A percentile compares a stretch with the other conserved stretches of the same genome.
Evolutionary conservation across 2,113 vertebrate species (phyloP).

Genomic region (Porphyrio hochstetteri): DNA sequence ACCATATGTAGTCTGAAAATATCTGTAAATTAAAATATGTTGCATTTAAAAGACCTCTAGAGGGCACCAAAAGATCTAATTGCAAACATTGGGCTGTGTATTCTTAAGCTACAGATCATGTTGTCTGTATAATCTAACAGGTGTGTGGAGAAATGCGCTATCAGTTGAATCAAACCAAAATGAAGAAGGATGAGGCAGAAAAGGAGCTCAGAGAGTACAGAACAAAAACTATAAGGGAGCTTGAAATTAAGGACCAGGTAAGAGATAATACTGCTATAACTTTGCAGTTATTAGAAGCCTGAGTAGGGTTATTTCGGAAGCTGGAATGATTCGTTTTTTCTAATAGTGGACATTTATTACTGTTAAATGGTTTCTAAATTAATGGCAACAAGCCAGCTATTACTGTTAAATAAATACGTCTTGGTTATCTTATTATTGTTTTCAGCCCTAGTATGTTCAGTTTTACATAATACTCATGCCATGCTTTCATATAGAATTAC

Average conservation of each 20-base stretch:
- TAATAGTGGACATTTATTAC: conserved; percentile 57
- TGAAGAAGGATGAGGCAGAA: conserved; percentile 92
- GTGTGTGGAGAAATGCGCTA: conserved; percentile 88
- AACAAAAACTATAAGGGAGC: conserved; percentile 82
- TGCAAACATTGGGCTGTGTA: conserved; percentile 10
- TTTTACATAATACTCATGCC: conserved; percentile 46
- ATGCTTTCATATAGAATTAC: conserved; percentile 35
- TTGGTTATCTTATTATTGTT: conserved; percentile 46
- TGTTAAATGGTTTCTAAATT: conserved; percentile 59
- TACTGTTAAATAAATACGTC: conserved; percentile 68
- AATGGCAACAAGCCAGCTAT: conserved; percentile 54
- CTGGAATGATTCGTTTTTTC: conserved; percentile 53
- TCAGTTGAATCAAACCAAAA: conserved; percentile 85
- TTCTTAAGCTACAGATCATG: conserved; percentile 59
- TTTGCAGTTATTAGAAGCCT: conserved; percentile 59
- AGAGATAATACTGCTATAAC: conserved; percentile 57
- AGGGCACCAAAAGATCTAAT: conserved; percentile 79
- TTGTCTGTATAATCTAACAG: conserved; percentile 79
- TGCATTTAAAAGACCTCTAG: conserved; percentile 68
- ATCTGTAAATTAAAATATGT: background rate
- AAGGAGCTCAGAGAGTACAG: conserved; percentile 86
- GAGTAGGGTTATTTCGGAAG: conserved; percentile 40
- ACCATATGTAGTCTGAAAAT: conserved; percentile 12
- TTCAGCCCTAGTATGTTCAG: conserved; percentile 47
- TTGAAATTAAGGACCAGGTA: conserved; percentile 90